phyloP scores from a whole-genome alignment of 2,888 invertebrate species.

The Chymomyza amoena region DNA sequence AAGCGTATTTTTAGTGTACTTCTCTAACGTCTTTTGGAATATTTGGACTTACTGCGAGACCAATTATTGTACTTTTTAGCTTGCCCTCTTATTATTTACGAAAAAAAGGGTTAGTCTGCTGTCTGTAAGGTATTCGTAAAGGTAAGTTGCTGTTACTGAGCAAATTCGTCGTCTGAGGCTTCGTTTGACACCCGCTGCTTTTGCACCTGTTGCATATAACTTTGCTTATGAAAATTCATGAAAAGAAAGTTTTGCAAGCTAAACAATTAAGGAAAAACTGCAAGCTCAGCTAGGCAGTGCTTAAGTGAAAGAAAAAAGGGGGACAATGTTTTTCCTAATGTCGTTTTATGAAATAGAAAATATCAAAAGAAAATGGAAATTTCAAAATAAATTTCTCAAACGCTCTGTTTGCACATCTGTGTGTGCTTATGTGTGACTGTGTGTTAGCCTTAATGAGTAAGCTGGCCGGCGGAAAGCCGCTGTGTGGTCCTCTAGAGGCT shows the following conservation, averaged over 20 bases:
- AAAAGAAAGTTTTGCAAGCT: neutral
- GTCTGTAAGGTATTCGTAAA: neutral
- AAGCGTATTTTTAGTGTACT: too few species aligned
- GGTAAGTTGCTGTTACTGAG: neutral
- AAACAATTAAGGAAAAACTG: constrained; percentile 10
- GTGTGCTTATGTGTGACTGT: neutral
- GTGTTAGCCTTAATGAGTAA: neutral
- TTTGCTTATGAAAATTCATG: neutral
- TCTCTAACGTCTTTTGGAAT: too few species aligned
- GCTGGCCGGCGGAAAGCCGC: neutral
- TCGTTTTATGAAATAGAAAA: neutral
- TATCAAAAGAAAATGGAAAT: neutral
- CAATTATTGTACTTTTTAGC: too few species aligned
- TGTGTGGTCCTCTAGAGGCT: constrained; percentile 1
- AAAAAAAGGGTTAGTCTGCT: too few species aligned
- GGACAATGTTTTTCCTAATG: neutral
- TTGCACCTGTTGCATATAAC: neutral
- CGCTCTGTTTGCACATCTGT: neutral
- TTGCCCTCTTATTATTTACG: too few species aligned
- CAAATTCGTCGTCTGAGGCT: constrained; percentile 1
- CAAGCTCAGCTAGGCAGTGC: neutral
- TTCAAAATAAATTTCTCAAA: neutral
- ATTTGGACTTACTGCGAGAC: too few species aligned
- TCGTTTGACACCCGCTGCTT: neutral
- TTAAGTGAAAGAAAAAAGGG: neutral